phyloP scores from a whole-genome alignment of 2,113 vertebrate species.

The Archocentrus centrarchus region DNA sequence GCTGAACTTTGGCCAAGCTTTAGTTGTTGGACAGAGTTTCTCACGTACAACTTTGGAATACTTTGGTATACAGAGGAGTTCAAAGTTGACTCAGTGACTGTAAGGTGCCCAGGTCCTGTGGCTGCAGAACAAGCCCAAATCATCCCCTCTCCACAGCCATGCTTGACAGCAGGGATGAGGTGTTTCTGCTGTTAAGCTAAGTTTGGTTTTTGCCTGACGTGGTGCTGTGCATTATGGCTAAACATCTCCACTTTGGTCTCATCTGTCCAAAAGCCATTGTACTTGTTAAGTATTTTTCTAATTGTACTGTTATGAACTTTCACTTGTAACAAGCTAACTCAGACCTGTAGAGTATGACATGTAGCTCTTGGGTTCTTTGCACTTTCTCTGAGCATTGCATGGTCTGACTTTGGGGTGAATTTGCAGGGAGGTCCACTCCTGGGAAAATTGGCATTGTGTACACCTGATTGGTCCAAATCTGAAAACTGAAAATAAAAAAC shows the following conservation, averaged over 20 bases:
- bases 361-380: too few species aligned
- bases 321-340: not conserved
- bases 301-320: not conserved
- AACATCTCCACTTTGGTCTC: not conserved
- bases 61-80: not conserved
- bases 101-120: not conserved
- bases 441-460: too few species aligned
- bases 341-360: too few species aligned
- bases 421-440: too few species aligned
- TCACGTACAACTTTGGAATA: too few species aligned
- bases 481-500: too few species aligned
- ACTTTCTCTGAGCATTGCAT: too few species aligned
- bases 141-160: not conserved
- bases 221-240: not conserved
- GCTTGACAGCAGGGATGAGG: not conserved
- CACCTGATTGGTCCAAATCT: too few species aligned
- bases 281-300: not conserved
- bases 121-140: not conserved
- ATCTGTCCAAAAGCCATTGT: not conserved
- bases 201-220: not conserved
- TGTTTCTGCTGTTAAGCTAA: not conserved
- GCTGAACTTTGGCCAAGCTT: not conserved
- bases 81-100: not conserved
- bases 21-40: not conserved
- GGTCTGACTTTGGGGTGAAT: too few species aligned